phyloP scores from a whole-genome alignment of 2,888 invertebrate genomes.

The Macaria notata region DNA sequence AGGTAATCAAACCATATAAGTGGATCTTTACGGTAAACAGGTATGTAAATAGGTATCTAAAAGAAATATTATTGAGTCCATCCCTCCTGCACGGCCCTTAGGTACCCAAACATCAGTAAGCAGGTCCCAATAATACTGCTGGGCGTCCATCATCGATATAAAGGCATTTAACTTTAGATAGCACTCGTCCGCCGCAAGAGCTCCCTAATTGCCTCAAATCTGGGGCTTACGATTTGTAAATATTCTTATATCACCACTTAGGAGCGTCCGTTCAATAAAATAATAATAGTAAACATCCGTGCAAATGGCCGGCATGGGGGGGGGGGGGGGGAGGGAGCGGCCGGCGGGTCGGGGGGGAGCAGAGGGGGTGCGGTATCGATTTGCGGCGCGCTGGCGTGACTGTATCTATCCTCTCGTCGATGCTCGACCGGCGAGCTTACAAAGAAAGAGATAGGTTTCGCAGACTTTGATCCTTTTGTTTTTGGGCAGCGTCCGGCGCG shows the following conservation, averaged over 20 bases:
- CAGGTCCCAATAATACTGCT: slow-evolving; percentile 15
- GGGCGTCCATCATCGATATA: slow-evolving; percentile 16
- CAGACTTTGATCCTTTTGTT: slow-evolving; percentile 83
- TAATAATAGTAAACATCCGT: slow-evolving; percentile 81
- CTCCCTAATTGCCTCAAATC: slow-evolving; percentile 56
- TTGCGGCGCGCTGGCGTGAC: slow-evolving; percentile 81
- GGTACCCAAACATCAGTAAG: background rate
- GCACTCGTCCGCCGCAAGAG: slow-evolving; percentile 39
- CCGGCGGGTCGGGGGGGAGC: slow-evolving; percentile 44
- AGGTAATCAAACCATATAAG: too few relatives aligned
- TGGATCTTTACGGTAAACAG: too few relatives aligned
- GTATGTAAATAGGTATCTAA: too few relatives aligned
- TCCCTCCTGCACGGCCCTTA: too few relatives aligned
- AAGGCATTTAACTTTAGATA: slow-evolving; percentile 34
- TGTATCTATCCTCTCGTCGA: slow-evolving; percentile 82
- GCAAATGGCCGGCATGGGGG: slow-evolving; percentile 78
- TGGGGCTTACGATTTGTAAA: slow-evolving; percentile 65
- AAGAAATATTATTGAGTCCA: too few relatives aligned
- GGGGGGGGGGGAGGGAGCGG: slow-evolving; percentile 40
- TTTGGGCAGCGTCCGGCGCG: slow-evolving; percentile 81
- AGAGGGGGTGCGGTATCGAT: slow-evolving; percentile 64
- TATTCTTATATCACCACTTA: slow-evolving; percentile 75
- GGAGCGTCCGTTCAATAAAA: slow-evolving; percentile 79
- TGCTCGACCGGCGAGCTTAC: slow-evolving; percentile 77
- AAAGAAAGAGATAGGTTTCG: slow-evolving; percentile 83